These are phyloP conservation scores for Globia sparganii DNA, from an alignment of 2,888 invertebrate species.

Conservation along the genomic window DNA sequence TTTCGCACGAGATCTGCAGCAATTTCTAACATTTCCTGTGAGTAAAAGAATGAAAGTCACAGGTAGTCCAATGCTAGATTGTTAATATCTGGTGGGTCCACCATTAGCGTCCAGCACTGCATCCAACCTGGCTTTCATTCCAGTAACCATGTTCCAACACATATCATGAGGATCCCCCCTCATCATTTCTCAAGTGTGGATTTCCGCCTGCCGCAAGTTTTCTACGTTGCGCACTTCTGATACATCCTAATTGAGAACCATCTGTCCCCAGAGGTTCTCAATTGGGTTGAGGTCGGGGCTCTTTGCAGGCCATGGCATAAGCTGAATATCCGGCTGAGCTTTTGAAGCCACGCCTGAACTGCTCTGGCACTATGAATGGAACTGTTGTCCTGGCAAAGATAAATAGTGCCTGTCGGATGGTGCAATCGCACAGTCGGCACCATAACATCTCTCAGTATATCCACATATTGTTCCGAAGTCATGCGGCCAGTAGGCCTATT, in stretches of 20 bases:
- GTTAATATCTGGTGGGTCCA: constrained; percentile 2
- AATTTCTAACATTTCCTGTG: no score
- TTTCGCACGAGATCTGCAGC: no score
- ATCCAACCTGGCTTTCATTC: constrained; percentile 7
- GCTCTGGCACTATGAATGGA: constrained; percentile 1
- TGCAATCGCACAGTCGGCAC: constrained; percentile 4
- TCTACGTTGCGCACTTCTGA: no score
- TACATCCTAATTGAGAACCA: constrained; percentile 6
- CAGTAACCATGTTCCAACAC: not conserved
- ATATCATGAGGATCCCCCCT: no score
- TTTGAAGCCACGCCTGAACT: constrained; percentile 9
- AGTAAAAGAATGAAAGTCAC: constrained; percentile 1
- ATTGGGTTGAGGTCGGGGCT: constrained; percentile 9
- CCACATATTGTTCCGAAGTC: not conserved
- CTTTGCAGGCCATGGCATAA: constrained; percentile 3
- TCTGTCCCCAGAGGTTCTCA: constrained; percentile 4
- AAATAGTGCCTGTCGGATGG: not conserved
- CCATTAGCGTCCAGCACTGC: constrained; percentile 5
- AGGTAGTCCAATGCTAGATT: not conserved
- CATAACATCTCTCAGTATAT: not conserved
- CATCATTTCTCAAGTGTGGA: no score
- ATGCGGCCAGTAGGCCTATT: no score
- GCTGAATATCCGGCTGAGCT: constrained; percentile 1
- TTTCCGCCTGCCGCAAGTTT: no score
- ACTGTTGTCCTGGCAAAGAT: constrained; percentile 2